These are phyloP conservation scores for Drosophila affinis DNA, from an alignment of 2,888 invertebrate species.

Conservation along the genomic window DNA sequence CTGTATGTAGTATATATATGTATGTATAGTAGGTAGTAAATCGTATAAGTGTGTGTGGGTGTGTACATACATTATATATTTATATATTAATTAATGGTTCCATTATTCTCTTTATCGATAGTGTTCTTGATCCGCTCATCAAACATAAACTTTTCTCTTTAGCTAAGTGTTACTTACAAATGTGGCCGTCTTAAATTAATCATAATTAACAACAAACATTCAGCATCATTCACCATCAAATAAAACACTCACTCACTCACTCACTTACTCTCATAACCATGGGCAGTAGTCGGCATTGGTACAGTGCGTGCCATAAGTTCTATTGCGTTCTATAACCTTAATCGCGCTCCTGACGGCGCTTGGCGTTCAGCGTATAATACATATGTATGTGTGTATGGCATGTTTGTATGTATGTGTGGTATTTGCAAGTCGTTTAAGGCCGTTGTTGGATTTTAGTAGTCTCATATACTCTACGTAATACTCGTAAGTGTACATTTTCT, in stretches of 20 bases:
- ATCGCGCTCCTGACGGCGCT: conserved; percentile 47
- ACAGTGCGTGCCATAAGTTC: conserved; percentile 64
- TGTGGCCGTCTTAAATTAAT: conserved; percentile 71
- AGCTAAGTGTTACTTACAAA: conserved; percentile 71
- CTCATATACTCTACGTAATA: conserved; percentile 38
- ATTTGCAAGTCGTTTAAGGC: conserved; percentile 64
- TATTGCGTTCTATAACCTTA: conserved; percentile 45
- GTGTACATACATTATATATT: conserved; percentile 7
- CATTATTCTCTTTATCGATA: conserved; percentile 43
- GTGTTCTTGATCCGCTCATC: conserved; percentile 58
- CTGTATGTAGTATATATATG: conserved; percentile 13
- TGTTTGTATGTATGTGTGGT: background rate
- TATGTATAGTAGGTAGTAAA: conserved; percentile 22
- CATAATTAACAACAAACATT: conserved; percentile 17
- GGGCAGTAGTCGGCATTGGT: conserved; percentile 72
- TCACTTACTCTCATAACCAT: conserved; percentile 34
- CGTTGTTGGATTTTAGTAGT: conserved; percentile 68
- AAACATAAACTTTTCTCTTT: conserved; percentile 52
- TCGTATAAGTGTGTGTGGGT: conserved; percentile 29
- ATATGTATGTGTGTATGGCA: no score
- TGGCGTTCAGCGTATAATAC: conserved; percentile 44
- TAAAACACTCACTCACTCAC: conserved; percentile 23
- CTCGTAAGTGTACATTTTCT: conserved; percentile 24
- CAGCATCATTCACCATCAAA: background rate
- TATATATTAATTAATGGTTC: conserved; percentile 53